Evolutionary conservation across 2,113 vertebrate genomes (phyloP), one percentile per base, ranked within the genome.

Genomic region (Tiliqua scincoides): DNA sequence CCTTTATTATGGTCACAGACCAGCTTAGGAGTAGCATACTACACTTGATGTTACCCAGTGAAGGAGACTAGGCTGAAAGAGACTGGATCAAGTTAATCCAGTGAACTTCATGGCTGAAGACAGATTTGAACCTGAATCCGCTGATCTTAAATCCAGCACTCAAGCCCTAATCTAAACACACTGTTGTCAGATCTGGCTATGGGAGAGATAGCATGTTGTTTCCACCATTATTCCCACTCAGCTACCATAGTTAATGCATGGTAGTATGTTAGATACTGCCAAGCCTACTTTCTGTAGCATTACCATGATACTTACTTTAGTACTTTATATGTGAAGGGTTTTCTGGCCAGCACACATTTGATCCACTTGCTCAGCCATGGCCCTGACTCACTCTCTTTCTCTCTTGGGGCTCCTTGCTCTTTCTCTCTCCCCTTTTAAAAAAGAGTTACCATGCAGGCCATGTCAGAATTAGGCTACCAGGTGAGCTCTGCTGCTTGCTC

Each of bases 381-480:
- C 43, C 8, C 43, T 48, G 4, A 48, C 43, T 48, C 43, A 48
- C 43, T 8, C 43, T 48, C 43, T 48, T 48, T 48, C 43, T 48
- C 43, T 48, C 8, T 48, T 48, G 3, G 43, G 43, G 43, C 4
- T 48, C 8, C 4, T 48, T 48, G 43, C 43, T 4, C 70, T 17
- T 81, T 32, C 23, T 35, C 54, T 82, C 48, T 37, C 67, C 18
- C 67, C 79, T 71, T n/a, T 30, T 54, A 43, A 91, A 43, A 65
- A 87, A 67, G 76, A 89, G 85, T 52, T 48, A 48, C 43, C 43
- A 48, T 48, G 4, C 43, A 48, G 43, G 43, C 43, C 43, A 48
- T 48, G 43, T 88, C 54, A 62, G 52, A 89, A 54, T 0, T 0
- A 7, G 32, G 32, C 30, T 61, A 1, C 62, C 71, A 67, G 71